Percentiles rank a stretch among this genome's conserved stretches.
Evolutionary conservation across 2,797 vertebrate species (phyloP).

Genomic region (Rhyacichthys aspro): DNA sequence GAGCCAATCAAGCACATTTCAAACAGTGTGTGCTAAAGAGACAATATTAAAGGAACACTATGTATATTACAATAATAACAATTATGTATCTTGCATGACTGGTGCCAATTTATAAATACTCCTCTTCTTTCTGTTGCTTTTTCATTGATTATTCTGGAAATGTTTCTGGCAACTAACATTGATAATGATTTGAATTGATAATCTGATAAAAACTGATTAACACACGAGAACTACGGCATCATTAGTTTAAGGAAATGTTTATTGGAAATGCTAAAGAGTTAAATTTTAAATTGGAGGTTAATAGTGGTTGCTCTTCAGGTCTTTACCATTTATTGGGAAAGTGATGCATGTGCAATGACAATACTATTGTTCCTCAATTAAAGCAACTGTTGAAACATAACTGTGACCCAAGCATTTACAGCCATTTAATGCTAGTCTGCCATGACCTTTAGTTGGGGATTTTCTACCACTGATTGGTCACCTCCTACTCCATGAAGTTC

Average conservation of each 20-base stretch:
- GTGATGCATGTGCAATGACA: neutral
- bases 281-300: neutral
- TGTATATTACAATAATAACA: neutral
- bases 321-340: neutral
- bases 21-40: neutral
- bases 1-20: neutral
- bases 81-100: no score
- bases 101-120: no score
- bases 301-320: neutral
- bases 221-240: no score
- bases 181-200: no score
- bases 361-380: neutral
- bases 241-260: no score
- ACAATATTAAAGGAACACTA: no score
- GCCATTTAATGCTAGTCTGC: conserved; percentile 16
- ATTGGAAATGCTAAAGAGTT: no score
- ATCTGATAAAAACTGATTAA: no score
- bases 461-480: conserved; percentile 32
- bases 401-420: conserved; percentile 30
- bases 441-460: conserved; percentile 49
- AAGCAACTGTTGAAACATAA: neutral
- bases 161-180: no score
- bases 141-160: no score
- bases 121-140: no score
- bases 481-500: conserved; percentile 29